Percentiles rank a stretch among this genome's conserved stretches.
These are phyloP conservation scores for Matsumyia berberina DNA, from an alignment of 2,888 invertebrate genomes.

Conservation along the genomic window DNA sequence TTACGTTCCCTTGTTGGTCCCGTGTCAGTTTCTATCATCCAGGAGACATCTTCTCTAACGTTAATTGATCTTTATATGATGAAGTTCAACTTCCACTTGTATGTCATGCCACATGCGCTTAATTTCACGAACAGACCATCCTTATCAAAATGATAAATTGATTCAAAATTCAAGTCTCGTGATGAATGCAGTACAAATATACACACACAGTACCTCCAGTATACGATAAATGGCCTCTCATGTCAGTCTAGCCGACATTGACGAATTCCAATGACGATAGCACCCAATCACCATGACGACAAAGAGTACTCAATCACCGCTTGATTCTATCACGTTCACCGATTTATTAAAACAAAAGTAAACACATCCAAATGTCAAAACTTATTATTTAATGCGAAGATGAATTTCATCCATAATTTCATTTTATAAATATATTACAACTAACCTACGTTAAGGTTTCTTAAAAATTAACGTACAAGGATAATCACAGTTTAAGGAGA, in stretches of 20 bases:
- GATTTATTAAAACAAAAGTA: not conserved
- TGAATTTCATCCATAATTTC: conserved; percentile 65
- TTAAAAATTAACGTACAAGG: conserved; percentile 39
- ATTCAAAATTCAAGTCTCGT: conserved; percentile 5
- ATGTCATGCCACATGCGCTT: too few species aligned
- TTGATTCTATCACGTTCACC: not conserved
- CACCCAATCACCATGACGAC: not conserved
- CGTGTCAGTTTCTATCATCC: too few species aligned
- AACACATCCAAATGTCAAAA: not conserved
- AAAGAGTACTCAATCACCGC: conserved; percentile 10
- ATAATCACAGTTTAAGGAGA: conserved; percentile 71
- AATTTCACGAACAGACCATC: not conserved
- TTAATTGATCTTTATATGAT: too few species aligned
- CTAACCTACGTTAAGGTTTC: conserved; percentile 28
- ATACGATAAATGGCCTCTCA: not conserved
- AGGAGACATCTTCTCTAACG: too few species aligned
- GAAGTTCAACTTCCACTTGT: too few species aligned
- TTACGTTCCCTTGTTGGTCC: too few species aligned
- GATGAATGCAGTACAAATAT: conserved; percentile 2
- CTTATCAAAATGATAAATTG: conserved; percentile 26
- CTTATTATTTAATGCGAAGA: conserved; percentile 42
- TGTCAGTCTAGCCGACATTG: not conserved
- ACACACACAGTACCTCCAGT: not conserved
- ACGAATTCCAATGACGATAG: not conserved
- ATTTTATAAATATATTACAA: conserved; percentile 51